Percentiles rank a stretch among this genome's conserved stretches.
phyloP scores from a whole-genome alignment of 2,797 vertebrate species.

The Spea hammondii region DNA sequence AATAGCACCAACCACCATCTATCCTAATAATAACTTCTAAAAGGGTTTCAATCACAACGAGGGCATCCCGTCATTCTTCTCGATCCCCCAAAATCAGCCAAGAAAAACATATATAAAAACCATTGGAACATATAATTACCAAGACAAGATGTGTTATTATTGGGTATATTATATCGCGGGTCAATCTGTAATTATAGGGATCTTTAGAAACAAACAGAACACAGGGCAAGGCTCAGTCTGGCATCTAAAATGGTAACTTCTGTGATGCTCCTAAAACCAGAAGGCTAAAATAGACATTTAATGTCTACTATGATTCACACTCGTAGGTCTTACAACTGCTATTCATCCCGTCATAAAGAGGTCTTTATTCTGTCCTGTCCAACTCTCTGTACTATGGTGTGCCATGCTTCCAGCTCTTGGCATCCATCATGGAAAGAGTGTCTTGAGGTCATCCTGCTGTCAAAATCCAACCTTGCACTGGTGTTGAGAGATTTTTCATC shows the following conservation, averaged over 20 bases:
- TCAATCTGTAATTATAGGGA: slow-evolving; percentile 25
- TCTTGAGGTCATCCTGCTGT: no score
- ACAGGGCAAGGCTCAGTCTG: not conserved
- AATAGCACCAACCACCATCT: slow-evolving; percentile 18
- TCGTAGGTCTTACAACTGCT: not conserved
- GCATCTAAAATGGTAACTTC: slow-evolving; percentile 12
- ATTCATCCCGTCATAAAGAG: slow-evolving; percentile 2
- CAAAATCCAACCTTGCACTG: no score
- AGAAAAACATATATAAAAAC: slow-evolving; percentile 1
- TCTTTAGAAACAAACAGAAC: slow-evolving; percentile 21
- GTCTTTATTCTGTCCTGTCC: no score
- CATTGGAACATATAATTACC: slow-evolving; percentile 23
- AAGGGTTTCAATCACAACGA: slow-evolving; percentile 29
- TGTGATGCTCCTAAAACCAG: slow-evolving; percentile 4
- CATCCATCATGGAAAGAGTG: no score
- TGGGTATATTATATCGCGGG: slow-evolving; percentile 21
- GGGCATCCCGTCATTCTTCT: slow-evolving; percentile 22
- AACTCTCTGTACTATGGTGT: no score
- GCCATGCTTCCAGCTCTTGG: no score
- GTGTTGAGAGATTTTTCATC: no score
- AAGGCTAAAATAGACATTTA: slow-evolving; percentile 36
- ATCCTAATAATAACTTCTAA: slow-evolving; percentile 20
- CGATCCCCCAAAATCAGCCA: slow-evolving; percentile 2
- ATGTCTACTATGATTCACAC: slow-evolving; percentile 5
- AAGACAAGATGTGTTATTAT: slow-evolving; percentile 30